A percentile compares a stretch with the other conserved stretches of the same genome.
Conservation (phyloP, 2,113 vertebrate species). For the Probosciger aterrimus region DNA sequence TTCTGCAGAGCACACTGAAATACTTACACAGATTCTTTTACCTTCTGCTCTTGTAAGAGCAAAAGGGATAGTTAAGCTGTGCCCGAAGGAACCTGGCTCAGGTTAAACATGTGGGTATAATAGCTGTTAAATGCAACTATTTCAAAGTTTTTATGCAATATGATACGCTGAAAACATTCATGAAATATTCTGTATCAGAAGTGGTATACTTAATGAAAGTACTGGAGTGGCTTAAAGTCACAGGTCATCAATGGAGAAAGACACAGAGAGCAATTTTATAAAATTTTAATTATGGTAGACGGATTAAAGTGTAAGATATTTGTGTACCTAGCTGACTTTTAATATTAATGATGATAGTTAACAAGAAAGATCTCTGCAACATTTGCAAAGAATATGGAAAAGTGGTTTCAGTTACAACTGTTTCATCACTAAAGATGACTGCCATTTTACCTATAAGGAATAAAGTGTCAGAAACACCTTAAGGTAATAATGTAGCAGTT, state of each 20-base stretch:
- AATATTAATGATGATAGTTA: background rate
- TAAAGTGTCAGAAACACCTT: background rate
- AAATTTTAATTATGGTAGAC: background rate
- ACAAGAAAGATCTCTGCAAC: background rate
- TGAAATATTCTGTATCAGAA: background rate
- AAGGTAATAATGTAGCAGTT: background rate
- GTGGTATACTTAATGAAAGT: background rate
- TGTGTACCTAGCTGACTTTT: background rate
- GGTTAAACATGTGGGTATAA: background rate
- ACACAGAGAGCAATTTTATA: background rate
- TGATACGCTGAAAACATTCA: background rate
- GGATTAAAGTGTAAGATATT: background rate
- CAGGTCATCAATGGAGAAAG: background rate
- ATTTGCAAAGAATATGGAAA: background rate
- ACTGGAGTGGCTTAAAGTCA: background rate
- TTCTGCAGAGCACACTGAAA: background rate
- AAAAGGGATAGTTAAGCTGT: background rate
- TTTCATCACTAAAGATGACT: background rate
- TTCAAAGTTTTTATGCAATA: background rate
- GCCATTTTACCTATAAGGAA: background rate
- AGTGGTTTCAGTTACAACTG: background rate
- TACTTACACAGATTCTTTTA: background rate
- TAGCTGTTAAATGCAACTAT: background rate
- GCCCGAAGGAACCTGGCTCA: background rate
- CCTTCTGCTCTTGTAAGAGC: background rate